phyloP scores from a whole-genome alignment of 2,888 invertebrate genomes.

The Phaonia tiefii region DNA sequence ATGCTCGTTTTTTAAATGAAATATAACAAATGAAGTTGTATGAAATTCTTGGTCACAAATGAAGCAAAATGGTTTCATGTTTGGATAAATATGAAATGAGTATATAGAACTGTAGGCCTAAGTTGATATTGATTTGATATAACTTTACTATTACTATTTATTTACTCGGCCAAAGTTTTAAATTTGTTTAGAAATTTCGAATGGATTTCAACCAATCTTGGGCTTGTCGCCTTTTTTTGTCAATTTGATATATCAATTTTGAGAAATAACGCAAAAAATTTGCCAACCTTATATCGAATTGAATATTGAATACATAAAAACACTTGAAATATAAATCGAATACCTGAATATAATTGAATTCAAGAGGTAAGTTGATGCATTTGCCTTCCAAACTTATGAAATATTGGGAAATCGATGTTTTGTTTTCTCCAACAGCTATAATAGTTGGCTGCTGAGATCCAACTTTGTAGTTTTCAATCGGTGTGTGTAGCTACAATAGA shows the following conservation, averaged over 20 bases:
- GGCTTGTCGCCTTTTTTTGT: slow-evolving; percentile 16
- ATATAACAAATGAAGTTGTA: slow-evolving; percentile 27
- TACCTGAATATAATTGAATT: slow-evolving; percentile 31
- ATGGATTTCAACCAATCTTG: too few species aligned
- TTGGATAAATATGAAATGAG: neutral
- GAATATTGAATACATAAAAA: too few species aligned
- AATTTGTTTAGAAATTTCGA: slow-evolving; percentile 44
- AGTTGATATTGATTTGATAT: too few species aligned
- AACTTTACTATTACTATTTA: too few species aligned
- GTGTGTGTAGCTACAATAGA: too few species aligned
- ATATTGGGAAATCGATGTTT: too few species aligned
- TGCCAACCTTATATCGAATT: slow-evolving; percentile 32
- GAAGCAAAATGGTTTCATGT: slow-evolving; percentile 39
- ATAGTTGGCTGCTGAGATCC: too few species aligned
- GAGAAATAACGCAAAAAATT: slow-evolving; percentile 44
- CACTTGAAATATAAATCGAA: slow-evolving; percentile 37
- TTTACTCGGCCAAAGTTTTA: slow-evolving; percentile 4
- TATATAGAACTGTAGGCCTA: too few species aligned
- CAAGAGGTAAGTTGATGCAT: slow-evolving; percentile 30
- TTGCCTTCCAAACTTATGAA: slow-evolving; percentile 36
- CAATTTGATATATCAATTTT: slow-evolving; percentile 12
- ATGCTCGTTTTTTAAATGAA: too few species aligned
- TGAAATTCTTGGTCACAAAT: slow-evolving; percentile 32
- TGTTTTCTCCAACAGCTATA: too few species aligned
- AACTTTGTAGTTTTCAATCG: too few species aligned